Evolutionary conservation across 2,113 vertebrate genomes (phyloP).

Genomic region (Scortum barcoo): DNA sequence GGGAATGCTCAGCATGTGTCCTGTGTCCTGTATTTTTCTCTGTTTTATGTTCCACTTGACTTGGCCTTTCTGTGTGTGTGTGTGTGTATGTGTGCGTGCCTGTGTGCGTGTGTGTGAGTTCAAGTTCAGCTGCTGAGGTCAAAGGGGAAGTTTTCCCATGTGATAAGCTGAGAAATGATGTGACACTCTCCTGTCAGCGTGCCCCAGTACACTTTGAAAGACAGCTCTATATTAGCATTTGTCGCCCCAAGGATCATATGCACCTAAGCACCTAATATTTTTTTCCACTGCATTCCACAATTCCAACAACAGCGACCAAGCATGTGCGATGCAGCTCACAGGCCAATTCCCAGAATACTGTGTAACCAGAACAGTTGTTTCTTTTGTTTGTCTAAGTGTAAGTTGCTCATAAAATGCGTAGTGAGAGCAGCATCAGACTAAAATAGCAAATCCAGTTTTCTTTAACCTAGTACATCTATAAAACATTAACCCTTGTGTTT

Average conservation of each 20-base stretch:
- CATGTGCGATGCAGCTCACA: not conserved
- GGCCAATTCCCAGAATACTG: not conserved
- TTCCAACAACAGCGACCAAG: not conserved
- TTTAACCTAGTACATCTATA: not conserved
- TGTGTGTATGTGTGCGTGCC: slow-evolving; percentile 3
- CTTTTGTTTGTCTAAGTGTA: not conserved
- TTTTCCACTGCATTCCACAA: slow-evolving; percentile 5
- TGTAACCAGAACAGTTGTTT: slow-evolving; percentile 5
- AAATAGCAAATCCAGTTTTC: not conserved
- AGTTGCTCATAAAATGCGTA: not conserved
- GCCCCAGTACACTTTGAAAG: slow-evolving; percentile 10
- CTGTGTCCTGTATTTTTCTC: slow-evolving; percentile 24
- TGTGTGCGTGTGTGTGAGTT: slow-evolving; percentile 5
- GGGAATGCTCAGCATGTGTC: slow-evolving; percentile 13
- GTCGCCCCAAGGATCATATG: slow-evolving; percentile 4
- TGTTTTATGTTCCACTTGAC: slow-evolving; percentile 33
- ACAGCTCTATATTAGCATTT: slow-evolving; percentile 18
- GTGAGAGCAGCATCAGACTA: not conserved
- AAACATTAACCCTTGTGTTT: not conserved
- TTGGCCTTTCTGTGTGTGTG: not conserved
- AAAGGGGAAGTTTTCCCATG: slow-evolving; percentile 22
- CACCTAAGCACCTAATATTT: slow-evolving; percentile 2
- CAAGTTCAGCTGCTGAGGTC: slow-evolving; percentile 13
- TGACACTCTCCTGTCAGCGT: slow-evolving; percentile 29
- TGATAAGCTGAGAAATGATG: slow-evolving; percentile 21